phyloP scores from a whole-genome alignment of 2,797 vertebrate species.

The Xerus rutilus region DNA sequence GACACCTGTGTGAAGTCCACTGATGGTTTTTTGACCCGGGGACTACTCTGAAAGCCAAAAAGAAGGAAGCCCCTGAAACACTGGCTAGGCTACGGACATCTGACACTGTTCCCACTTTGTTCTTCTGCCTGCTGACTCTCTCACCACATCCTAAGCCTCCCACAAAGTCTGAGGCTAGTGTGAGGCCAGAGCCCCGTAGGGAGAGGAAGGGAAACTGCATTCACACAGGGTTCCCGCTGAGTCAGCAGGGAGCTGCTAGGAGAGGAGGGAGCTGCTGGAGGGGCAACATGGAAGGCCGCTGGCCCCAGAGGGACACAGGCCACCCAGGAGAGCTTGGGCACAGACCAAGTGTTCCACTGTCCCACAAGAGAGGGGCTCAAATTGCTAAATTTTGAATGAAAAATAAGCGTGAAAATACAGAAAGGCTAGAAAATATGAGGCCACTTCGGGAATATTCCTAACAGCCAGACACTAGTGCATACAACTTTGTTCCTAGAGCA shows the following conservation, averaged over 20 bases:
- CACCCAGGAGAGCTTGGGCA: neutral
- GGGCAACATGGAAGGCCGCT: too few relatives aligned
- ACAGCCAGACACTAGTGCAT: fast-evolving
- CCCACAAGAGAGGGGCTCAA: neutral
- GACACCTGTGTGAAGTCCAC: neutral
- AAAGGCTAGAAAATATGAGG: neutral
- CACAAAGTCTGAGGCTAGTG: fast-evolving
- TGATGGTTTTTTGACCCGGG: neutral
- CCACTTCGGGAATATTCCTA: neutral
- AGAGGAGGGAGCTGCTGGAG: neutral
- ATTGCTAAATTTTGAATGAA: neutral
- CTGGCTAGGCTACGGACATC: fast-evolving
- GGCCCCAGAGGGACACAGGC: neutral
- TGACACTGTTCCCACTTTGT: neutral
- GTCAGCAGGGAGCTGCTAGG: neutral
- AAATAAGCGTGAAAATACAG: too few relatives aligned
- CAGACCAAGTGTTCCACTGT: fast-evolving
- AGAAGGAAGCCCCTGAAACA: neutral
- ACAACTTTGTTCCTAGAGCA: fast-evolving
- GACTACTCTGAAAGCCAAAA: neutral
- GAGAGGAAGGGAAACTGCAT: fast-evolving
- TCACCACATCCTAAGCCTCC: neutral
- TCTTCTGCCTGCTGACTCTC: neutral
- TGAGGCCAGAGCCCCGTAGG: fast-evolving
- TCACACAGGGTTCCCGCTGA: neutral